phyloP scores from a whole-genome alignment of 2,888 invertebrate genomes.

The Saturnia pavonia region DNA sequence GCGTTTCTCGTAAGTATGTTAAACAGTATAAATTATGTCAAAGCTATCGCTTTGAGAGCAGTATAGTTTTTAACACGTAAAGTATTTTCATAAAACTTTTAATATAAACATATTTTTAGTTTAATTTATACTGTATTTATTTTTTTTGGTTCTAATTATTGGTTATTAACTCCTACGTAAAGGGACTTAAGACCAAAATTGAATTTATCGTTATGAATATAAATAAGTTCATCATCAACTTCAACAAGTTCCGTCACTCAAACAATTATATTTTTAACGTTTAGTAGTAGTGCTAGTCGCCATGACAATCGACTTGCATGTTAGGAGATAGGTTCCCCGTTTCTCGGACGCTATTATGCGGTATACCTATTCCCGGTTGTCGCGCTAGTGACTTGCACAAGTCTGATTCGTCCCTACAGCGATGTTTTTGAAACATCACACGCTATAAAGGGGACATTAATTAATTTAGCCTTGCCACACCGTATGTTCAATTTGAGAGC shows the following conservation, averaged over 20 bases:
- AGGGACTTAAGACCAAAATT: no score
- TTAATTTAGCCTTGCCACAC: slow-evolving; percentile 69
- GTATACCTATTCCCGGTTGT: slow-evolving; percentile 62
- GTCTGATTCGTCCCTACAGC: slow-evolving; percentile 46
- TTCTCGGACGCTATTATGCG: slow-evolving; percentile 69
- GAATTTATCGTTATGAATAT: no score
- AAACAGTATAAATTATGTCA: not conserved
- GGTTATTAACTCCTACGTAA: no score
- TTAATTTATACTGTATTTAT: not conserved
- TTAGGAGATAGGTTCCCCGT: slow-evolving; percentile 70
- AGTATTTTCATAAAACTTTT: not conserved
- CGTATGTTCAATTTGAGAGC: slow-evolving; percentile 62
- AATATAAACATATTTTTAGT: not conserved
- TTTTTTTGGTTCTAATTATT: no score
- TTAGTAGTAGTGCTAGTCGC: not conserved
- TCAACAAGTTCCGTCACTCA: not conserved
- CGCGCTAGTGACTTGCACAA: slow-evolving; percentile 72
- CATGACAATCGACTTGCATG: slow-evolving; percentile 57
- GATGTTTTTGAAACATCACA: slow-evolving; percentile 60
- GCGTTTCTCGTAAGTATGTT: not conserved
- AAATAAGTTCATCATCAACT: not conserved
- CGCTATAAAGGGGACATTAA: slow-evolving; percentile 66
- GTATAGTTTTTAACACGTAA: not conserved
- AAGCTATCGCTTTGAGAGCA: not conserved
- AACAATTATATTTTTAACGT: not conserved